Percentiles rank a stretch among this genome's conserved stretches.
Conservation (phyloP, 1,140 invertebrate genomes). For the Pogonus chalceus region DNA sequence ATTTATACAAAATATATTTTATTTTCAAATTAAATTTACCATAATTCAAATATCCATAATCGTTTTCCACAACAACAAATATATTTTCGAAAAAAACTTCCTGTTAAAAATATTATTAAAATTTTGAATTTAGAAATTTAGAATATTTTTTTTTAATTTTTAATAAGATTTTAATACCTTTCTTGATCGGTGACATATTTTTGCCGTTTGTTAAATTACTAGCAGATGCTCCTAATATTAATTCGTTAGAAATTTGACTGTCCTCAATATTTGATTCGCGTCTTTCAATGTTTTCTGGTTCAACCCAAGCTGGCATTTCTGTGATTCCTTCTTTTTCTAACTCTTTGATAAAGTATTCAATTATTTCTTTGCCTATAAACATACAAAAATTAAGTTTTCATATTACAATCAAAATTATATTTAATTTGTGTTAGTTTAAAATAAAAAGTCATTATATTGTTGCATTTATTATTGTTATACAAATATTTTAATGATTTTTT, state of each 20-base stretch:
- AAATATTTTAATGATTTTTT: too few relatives aligned
- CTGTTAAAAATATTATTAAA: too few relatives aligned
- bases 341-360: conserved; percentile 83
- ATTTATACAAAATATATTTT: too few relatives aligned
- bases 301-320: conserved; percentile 47
- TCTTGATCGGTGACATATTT: conserved; percentile 1
- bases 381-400: conserved; percentile 13
- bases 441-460: too few relatives aligned
- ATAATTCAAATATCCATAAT: too few relatives aligned
- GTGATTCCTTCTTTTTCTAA: conserved; percentile 74
- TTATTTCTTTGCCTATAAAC: conserved; percentile 84
- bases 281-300: conserved; percentile 12
- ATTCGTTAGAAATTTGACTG: conserved; percentile 17
- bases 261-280: not conserved
- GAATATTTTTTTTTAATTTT: not conserved
- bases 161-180: not conserved
- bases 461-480: too few relatives aligned
- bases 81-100: too few relatives aligned
- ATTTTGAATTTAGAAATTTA: too few relatives aligned
- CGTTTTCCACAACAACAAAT: too few relatives aligned
- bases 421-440: too few relatives aligned
- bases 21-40: too few relatives aligned
- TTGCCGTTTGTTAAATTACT: conserved; percentile 14
- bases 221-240: conserved; percentile 26
- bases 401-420: conserved; percentile 9